Conservation (phyloP, 2,113 vertebrate species). For the Camelus bactrianus region DNA sequence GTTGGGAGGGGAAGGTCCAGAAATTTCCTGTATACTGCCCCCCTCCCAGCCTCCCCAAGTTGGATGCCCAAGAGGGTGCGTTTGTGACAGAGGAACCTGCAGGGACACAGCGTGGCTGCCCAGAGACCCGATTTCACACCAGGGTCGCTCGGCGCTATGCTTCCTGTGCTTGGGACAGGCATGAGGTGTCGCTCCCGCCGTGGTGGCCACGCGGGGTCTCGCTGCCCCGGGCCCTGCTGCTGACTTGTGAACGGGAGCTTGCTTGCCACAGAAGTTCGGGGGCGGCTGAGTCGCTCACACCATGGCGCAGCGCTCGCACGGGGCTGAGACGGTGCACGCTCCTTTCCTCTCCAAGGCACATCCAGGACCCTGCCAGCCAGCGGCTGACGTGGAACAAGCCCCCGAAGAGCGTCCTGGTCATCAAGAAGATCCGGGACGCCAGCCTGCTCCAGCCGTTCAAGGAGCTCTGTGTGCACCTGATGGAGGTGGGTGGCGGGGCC, state of each 20-base stretch:
- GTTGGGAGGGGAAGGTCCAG: neutral
- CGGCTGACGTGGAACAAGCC: slow-evolving; percentile 98
- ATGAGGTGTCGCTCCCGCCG: rapidly evolving
- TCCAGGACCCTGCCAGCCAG: slow-evolving; percentile 98
- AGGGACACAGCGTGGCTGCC: rapidly evolving
- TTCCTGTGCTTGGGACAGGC: rapidly evolving
- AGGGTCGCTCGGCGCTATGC: neutral
- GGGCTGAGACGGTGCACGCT: too few species aligned
- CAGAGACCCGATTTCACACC: neutral
- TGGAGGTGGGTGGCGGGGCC: slow-evolving; percentile 88
- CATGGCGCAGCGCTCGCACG: too few species aligned
- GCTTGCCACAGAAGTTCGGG: neutral
- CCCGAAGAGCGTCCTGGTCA: slow-evolving; percentile 98
- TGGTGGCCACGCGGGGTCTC: too few species aligned
- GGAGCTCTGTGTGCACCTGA: slow-evolving; percentile 95
- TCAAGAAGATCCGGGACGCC: slow-evolving; percentile 96
- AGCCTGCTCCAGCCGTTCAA: slow-evolving; percentile 96
- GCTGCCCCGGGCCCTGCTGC: neutral
- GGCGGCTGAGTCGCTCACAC: neutral
- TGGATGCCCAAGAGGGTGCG: neutral
- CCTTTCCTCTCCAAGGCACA: slow-evolving; percentile 90
- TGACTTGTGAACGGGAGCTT: neutral
- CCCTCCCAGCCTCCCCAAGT: too few species aligned
- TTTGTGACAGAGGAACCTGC: rapidly evolving
- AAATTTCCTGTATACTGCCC: neutral